A percentile compares a stretch with the other conserved stretches of the same genome.
Evolutionary conservation across 2,888 invertebrate species (phyloP).

Genomic region (Fissipunctia ypsillon): DNA sequence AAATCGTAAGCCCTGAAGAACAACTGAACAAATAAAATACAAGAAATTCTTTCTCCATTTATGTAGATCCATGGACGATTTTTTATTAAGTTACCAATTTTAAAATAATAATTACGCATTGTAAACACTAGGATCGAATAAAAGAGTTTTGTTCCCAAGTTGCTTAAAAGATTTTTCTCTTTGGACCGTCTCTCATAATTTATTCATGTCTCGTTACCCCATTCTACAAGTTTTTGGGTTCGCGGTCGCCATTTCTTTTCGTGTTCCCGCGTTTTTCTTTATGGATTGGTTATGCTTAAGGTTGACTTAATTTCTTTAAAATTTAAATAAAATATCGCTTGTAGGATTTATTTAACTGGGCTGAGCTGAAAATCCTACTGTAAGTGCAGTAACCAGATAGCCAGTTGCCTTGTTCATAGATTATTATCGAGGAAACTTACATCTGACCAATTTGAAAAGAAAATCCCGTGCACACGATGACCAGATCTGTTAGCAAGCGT

Average conservation of each 20-base stretch:
- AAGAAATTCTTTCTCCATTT: constrained; percentile 37
- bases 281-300: constrained; percentile 31
- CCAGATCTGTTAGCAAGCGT: too few relatives aligned
- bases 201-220: constrained; percentile 73
- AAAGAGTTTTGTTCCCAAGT: constrained; percentile 65
- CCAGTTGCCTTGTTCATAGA: too few relatives aligned
- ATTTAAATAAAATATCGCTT: constrained; percentile 20
- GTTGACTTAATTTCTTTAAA: constrained; percentile 47
- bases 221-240: constrained; percentile 65
- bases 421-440: too few relatives aligned
- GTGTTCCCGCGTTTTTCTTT: constrained; percentile 52
- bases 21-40: not conserved
- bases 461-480: too few relatives aligned
- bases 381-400: not conserved
- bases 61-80: constrained; percentile 52
- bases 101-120: constrained; percentile 67
- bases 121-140: constrained; percentile 66
- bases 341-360: not conserved
- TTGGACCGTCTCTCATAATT: constrained; percentile 72
- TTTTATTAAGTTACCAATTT: constrained; percentile 62
- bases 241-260: constrained; percentile 59
- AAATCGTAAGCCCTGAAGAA: not conserved
- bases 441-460: too few relatives aligned
- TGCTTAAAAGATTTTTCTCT: constrained; percentile 69
- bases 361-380: not conserved